A percentile compares a stretch with the other conserved stretches of the same genome.
phyloP scores from a whole-genome alignment of 2,797 vertebrate genomes.

The Gymnoscopelus braueri region DNA sequence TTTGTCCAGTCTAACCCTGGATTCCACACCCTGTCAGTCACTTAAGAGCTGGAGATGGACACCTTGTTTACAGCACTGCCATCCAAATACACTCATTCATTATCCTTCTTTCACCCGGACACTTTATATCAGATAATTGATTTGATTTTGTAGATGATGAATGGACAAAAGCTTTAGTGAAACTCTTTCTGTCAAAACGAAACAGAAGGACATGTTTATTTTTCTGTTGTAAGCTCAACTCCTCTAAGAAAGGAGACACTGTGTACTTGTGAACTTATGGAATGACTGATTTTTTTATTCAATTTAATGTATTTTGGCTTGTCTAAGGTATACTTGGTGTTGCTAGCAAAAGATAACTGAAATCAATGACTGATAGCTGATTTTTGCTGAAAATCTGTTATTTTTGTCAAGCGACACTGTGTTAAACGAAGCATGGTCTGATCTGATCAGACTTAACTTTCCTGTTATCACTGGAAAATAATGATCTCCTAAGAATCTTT shows the following conservation, averaged over 20 bases:
- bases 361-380: too few relatives aligned
- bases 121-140: too few relatives aligned
- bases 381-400: too few relatives aligned
- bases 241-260: not conserved
- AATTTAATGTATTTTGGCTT: too few relatives aligned
- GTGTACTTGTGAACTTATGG: not conserved
- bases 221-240: not conserved
- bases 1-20: conserved; percentile 17
- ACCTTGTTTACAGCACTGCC: conserved; percentile 31
- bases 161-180: not conserved
- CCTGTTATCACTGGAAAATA: conserved; percentile 37
- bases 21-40: conserved; percentile 33
- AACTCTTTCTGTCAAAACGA: not conserved
- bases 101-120: not conserved
- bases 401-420: conserved; percentile 13
- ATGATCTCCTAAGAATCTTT: too few relatives aligned
- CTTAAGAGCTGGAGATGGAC: conserved; percentile 11
- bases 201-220: not conserved
- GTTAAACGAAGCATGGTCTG: not conserved
- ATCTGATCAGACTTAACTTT: conserved; percentile 39
- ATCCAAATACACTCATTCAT: conserved; percentile 25
- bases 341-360: too few relatives aligned
- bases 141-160: conserved; percentile 2
- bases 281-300: too few relatives aligned
- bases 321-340: too few relatives aligned